Conservation (phyloP, 2,113 vertebrate genomes). For the Sinocyclocheilus maitianheensis region DNA sequence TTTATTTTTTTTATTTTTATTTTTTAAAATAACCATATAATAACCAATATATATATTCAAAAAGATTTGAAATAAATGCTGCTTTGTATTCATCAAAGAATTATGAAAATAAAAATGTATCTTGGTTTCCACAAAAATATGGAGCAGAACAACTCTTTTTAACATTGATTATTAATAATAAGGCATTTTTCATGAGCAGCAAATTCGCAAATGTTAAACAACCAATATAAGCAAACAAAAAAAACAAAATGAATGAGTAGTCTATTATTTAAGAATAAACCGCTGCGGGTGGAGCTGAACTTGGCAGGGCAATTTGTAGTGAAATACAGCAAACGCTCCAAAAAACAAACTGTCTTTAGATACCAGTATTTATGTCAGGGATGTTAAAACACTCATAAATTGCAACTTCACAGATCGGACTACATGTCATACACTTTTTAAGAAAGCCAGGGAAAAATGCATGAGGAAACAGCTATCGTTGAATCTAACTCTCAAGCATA, state of each 20-base stretch:
- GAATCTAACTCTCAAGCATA: constrained; percentile 3
- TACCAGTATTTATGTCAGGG: not conserved
- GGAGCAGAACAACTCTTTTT: too few relatives aligned
- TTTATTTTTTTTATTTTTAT: too few relatives aligned
- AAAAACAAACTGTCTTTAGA: not conserved
- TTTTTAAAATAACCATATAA: too few relatives aligned
- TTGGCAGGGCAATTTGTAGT: not conserved
- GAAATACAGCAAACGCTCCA: not conserved
- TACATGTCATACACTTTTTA: not conserved
- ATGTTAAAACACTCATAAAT: not conserved
- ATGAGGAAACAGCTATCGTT: not conserved
- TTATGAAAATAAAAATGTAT: too few relatives aligned
- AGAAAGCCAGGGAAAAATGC: not conserved
- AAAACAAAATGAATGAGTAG: not conserved
- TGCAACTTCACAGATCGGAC: not conserved
- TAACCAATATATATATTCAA: too few relatives aligned
- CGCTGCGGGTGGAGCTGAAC: not conserved
- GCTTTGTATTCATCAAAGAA: too few relatives aligned
- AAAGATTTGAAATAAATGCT: too few relatives aligned
- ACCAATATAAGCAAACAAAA: too few relatives aligned
- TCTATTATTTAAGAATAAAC: not conserved
- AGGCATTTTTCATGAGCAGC: too few relatives aligned
- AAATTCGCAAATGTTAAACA: not conserved
- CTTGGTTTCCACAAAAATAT: too few relatives aligned
- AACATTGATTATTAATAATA: too few relatives aligned